These are phyloP conservation scores for Dasyprocta punctata DNA, from an alignment of 2,113 vertebrate genomes.

Conservation along the genomic window DNA sequence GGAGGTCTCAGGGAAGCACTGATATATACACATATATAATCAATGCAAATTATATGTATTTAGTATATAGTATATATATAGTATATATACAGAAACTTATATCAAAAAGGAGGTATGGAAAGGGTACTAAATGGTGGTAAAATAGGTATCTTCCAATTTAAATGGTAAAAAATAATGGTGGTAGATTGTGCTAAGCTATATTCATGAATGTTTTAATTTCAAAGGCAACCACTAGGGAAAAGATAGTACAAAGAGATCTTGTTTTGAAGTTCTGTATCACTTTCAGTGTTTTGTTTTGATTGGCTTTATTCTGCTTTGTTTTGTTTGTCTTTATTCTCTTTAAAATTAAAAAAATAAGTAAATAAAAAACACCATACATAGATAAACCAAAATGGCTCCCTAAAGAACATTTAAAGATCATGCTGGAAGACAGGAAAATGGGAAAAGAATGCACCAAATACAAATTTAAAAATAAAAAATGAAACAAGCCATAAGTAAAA, in stretches of 20 bases:
- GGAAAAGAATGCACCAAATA: not conserved
- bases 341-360: no score
- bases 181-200: not conserved
- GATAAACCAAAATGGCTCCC: not conserved
- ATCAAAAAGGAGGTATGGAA: not conserved
- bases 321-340: no score
- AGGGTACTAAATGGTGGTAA: not conserved
- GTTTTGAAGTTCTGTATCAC: no score
- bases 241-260: not conserved
- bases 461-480: not conserved
- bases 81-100: not conserved
- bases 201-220: not conserved
- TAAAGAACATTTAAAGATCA: not conserved
- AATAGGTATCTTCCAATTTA: not conserved
- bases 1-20: no score
- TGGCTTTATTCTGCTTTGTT: no score
- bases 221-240: not conserved
- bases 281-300: no score
- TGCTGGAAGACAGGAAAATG: not conserved
- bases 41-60: no score
- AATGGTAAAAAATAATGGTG: not conserved
- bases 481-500: not conserved
- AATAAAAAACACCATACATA: not conserved
- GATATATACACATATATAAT: no score
- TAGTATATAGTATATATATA: no score